Base-by-base conservation (phyloP, 2,797 vertebrate genomes). In the Hyperoplus immaculatus region DNA sequence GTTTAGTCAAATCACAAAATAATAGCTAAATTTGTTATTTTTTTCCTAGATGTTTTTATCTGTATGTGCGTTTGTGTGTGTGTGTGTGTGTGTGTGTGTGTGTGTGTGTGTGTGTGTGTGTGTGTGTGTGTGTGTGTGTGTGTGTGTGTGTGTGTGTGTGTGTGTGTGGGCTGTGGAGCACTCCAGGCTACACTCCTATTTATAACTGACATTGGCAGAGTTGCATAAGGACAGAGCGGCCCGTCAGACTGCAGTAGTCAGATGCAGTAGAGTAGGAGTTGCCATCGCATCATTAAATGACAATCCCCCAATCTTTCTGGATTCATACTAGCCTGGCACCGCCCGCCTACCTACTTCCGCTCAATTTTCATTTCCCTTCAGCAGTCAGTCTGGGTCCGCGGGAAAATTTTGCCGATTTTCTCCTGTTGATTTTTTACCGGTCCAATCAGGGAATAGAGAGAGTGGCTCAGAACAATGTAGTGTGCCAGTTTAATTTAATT, bases 121-220 rank as follows among this genome's bases (percentile, higher is more conserved):
- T 41, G 75, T 67, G 62, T 50, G 62, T 57, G 62, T 54, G 38
- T 67, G 45, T 65, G 77, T 63, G 69, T 79, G 57, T 69, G 72
- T 80, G 55, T 59, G 47, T 72, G 69, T 68, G 73, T 63, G 72
- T 51, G 45, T 58, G 76, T 68, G 55, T 69, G 71, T 54, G 60
- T 62, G 60, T 62, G 66, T 47, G 55, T 54, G 53, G 56, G 38
- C 46, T 29, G n/a, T 18, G 47, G 53, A 72, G 54, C 75, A 58
- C 87, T 85, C 50, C 13, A 58, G 80, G 86, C 87, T 81, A 76
- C 50, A 29, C n/a, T 39, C 71, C 91, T 91, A 90, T 92, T 91
- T 88, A 88, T 92, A 91, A 85, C 88, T 88, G 88, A 89, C 89
- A 87, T 88, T 91, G 86, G 85, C 75, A 74, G 88, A 83, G 84